These are phyloP conservation scores for Peromyscus melanophrys DNA, from an alignment of 2,797 vertebrate genomes.

Conservation along the genomic window DNA sequence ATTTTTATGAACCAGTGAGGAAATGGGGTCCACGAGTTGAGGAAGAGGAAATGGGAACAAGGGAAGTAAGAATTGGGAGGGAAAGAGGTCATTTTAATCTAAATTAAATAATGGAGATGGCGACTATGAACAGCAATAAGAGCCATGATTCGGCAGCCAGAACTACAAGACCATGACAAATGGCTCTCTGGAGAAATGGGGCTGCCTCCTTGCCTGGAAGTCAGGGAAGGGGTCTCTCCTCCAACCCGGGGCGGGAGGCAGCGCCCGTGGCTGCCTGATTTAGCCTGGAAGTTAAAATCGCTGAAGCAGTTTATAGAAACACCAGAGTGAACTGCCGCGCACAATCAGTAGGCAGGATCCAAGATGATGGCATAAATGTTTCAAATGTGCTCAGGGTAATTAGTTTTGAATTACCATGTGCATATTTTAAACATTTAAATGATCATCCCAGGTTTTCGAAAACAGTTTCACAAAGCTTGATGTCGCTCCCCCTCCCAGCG, in stretches of 20 bases:
- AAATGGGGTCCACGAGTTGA: background rate
- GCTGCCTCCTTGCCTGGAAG: constrained; percentile 83
- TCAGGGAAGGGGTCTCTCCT: constrained; percentile 82
- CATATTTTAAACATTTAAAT: constrained; percentile 84
- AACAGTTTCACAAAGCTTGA: constrained; percentile 67
- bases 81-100: constrained; percentile 73
- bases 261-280: constrained; percentile 81
- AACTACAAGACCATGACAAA: constrained; percentile 81
- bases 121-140: constrained; percentile 76
- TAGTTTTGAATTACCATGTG: constrained; percentile 89
- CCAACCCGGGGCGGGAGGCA: constrained; percentile 80
- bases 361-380: constrained; percentile 83
- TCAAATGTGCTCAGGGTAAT: constrained; percentile 85
- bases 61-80: background rate
- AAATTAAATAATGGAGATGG: constrained; percentile 82
- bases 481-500: constrained; percentile 9
- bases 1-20: background rate
- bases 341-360: constrained; percentile 86
- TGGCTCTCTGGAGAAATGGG: constrained; percentile 80
- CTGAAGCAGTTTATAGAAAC: constrained; percentile 85
- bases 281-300: constrained; percentile 86
- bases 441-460: constrained; percentile 80
- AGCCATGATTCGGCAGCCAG: constrained; percentile 80
- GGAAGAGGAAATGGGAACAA: background rate
- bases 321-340: constrained; percentile 76